Evolutionary conservation across 2,888 invertebrate species (phyloP).

Genomic region (Cantharis nigra): DNA sequence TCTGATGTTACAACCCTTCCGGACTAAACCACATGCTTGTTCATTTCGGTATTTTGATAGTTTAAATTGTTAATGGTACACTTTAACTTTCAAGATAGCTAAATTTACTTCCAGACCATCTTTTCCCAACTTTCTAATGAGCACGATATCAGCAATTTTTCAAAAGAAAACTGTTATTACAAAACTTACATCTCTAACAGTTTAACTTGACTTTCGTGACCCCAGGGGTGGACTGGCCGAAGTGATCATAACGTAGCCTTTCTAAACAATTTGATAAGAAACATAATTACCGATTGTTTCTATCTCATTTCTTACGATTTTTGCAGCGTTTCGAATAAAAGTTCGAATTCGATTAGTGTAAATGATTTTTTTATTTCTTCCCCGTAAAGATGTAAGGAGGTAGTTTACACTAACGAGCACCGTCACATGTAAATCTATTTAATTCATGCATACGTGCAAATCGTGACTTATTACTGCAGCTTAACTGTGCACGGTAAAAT

Average conservation of each 20-base stretch:
- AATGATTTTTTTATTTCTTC: too few species aligned
- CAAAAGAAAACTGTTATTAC: not conserved
- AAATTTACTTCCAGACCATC: conserved; percentile 8
- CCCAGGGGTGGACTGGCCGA: not conserved
- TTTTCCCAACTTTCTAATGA: not conserved
- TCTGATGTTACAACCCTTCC: conserved; percentile 21
- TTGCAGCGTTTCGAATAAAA: too few species aligned
- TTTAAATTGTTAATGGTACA: conserved; percentile 27
- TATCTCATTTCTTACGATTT: too few species aligned
- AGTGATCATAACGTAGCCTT: too few species aligned
- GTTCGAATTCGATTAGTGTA: too few species aligned
- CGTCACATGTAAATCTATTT: conserved; percentile 9
- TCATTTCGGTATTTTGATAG: conserved; percentile 17
- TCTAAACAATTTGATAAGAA: too few species aligned
- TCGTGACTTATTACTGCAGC: conserved; percentile 5
- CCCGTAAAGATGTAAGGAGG: not conserved
- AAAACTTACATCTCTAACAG: not conserved
- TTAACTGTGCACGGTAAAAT: not conserved
- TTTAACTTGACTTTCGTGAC: not conserved
- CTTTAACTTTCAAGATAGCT: conserved; percentile 17
- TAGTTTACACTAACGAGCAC: conserved; percentile 3
- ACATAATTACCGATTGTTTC: too few species aligned
- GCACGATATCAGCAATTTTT: not conserved
- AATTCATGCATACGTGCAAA: conserved; percentile 6
- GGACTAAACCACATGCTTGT: conserved; percentile 22